Evolutionary conservation across 2,888 invertebrate species (phyloP).

Genomic region (Volucella bombylans): DNA sequence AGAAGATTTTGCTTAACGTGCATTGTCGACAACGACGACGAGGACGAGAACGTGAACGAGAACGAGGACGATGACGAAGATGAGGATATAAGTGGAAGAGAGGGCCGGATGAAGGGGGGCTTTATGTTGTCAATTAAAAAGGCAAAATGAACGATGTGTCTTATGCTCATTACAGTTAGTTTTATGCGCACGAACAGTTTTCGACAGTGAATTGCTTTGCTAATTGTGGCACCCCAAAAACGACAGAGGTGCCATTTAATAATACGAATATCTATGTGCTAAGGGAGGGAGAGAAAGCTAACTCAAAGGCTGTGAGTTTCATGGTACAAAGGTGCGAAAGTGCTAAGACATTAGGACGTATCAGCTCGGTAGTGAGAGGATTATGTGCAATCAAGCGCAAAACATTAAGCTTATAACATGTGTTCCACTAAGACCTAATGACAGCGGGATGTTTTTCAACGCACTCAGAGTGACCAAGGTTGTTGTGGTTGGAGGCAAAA

Average conservation of each 20-base stretch:
- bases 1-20: slow-evolving; percentile 32
- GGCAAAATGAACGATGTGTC: slow-evolving; percentile 72
- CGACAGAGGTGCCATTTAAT: slow-evolving; percentile 57
- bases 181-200: slow-evolving; percentile 71
- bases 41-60: not conserved
- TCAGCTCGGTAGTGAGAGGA: not conserved
- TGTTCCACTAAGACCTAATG: not conserved
- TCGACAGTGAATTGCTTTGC: slow-evolving; percentile 71
- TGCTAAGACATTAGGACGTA: not conserved
- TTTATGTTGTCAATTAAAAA: slow-evolving; percentile 73
- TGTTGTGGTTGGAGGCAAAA: too few relatives aligned
- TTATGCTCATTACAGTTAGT: slow-evolving; percentile 72
- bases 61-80: not conserved
- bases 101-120: slow-evolving; percentile 16
- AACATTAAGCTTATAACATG: not conserved
- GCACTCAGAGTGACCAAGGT: too few relatives aligned
- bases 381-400: not conserved
- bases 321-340: not conserved
- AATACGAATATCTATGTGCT: slow-evolving; percentile 1
- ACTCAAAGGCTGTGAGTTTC: not conserved
- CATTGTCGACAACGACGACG: not conserved
- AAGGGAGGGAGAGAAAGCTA: not conserved
- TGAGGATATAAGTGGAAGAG: not conserved
- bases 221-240: slow-evolving; percentile 62
- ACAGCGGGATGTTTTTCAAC: not conserved